Conservation (phyloP, 2,888 invertebrate genomes). For the Stenoptilia bipunctidactyla region DNA sequence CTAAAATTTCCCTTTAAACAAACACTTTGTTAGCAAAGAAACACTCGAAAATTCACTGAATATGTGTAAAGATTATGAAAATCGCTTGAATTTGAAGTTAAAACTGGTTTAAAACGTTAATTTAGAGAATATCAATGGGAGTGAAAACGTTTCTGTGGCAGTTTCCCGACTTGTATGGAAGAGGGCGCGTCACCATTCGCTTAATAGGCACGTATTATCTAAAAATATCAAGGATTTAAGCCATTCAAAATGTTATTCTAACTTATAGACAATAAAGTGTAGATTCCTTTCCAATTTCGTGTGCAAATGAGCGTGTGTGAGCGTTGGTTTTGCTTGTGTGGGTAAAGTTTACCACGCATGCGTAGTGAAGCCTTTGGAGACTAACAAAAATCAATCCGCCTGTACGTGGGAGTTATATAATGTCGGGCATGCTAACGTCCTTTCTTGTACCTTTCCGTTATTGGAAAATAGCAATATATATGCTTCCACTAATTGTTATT, state of each 20-base stretch:
- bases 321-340: conserved; percentile 32
- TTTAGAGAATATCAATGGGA: conserved; percentile 47
- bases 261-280: not conserved
- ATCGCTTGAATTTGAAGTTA: conserved; percentile 14
- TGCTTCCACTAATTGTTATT: not conserved
- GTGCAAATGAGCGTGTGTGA: conserved; percentile 23
- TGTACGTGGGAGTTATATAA: conserved; percentile 65
- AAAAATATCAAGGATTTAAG: conserved; percentile 46
- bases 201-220: conserved; percentile 57
- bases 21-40: conserved; percentile 6
- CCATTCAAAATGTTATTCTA: not conserved
- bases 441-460: conserved; percentile 31
- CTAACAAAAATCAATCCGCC: conserved; percentile 63
- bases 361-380: conserved; percentile 31
- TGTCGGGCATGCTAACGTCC: conserved; percentile 39
- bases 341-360: conserved; percentile 46
- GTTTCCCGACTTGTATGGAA: conserved; percentile 60
- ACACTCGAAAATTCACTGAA: not conserved
- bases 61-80: not conserved
- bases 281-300: not conserved
- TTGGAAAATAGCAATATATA: conserved; percentile 16
- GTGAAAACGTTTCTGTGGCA: conserved; percentile 51
- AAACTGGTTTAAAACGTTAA: conserved; percentile 35
- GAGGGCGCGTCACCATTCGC: conserved; percentile 57
- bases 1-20: conserved; percentile 19